Conservation (phyloP, 2,888 invertebrate genomes). For the Charanyca ferruginea region DNA sequence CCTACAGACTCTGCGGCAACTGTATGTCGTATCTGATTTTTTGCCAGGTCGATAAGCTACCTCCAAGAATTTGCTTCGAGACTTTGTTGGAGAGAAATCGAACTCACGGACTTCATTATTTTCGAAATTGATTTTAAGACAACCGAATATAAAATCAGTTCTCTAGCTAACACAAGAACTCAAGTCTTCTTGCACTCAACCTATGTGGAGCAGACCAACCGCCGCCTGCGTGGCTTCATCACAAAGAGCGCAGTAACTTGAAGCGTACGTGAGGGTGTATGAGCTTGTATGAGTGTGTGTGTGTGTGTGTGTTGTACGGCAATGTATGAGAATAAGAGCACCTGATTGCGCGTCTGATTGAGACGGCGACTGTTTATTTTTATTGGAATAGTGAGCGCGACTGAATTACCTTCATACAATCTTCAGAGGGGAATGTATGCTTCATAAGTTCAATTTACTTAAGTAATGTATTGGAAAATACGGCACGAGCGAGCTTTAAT, state of each 20-base stretch:
- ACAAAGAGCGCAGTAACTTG: constrained; percentile 75
- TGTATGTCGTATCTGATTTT: not conserved
- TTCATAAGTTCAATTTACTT: constrained; percentile 67
- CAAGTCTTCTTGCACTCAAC: not conserved
- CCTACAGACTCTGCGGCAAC: not conserved
- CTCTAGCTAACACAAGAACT: not conserved
- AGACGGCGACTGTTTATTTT: constrained; percentile 79
- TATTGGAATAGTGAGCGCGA: constrained; percentile 74
- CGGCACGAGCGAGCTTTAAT: constrained; percentile 53
- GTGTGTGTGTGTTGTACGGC: constrained; percentile 47
- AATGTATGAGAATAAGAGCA: constrained; percentile 82
- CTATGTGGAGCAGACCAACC: constrained; percentile 20
- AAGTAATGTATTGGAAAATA: constrained; percentile 65
- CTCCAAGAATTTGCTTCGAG: not conserved
- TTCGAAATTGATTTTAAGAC: too few species aligned
- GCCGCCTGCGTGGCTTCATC: constrained; percentile 69
- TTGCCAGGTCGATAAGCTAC: not conserved
- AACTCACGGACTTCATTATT: not conserved
- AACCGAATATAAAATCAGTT: not conserved
- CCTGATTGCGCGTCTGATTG: constrained; percentile 88
- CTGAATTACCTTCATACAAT: constrained; percentile 74
- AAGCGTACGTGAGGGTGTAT: constrained; percentile 63
- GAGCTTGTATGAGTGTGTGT: constrained; percentile 56
- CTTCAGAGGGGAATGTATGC: constrained; percentile 60
- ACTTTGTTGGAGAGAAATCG: not conserved